These are phyloP conservation scores for human DNA, from an alignment of 2,113 vertebrate species.

Conservation along the genomic window GRCh38 chr15:38601001-38601500, in stretches of 20 bases:
- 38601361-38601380: neutral
- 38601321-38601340: accelerated
- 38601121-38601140: neutral
- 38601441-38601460: neutral
- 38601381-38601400: neutral
- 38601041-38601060: neutral
- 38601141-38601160: neutral
- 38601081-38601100: neutral
- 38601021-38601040: neutral
- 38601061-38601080: neutral
- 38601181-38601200: neutral
- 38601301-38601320: neutral
- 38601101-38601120: neutral
- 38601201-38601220: neutral
- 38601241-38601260: neutral
- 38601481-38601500: neutral
- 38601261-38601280: neutral
- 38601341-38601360: neutral
- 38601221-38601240: neutral
- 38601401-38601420: neutral
- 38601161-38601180: neutral
- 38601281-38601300: neutral
- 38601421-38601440: neutral
- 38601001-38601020: neutral
- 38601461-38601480: neutral